These are phyloP conservation scores for Tetraneura akinire DNA, from an alignment of 1,140 invertebrate species.

Conservation along the genomic window DNA sequence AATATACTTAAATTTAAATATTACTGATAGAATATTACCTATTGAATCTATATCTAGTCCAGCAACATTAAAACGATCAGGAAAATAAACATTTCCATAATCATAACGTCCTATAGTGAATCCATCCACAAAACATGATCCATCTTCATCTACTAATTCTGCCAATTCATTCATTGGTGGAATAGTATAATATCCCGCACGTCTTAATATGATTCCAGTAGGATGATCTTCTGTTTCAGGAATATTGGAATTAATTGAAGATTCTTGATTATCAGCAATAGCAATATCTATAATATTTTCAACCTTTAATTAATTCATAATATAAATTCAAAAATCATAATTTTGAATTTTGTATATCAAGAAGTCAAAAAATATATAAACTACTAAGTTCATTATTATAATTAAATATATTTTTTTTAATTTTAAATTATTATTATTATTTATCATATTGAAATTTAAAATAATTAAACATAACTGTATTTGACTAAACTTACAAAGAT, in stretches of 20 bases:
- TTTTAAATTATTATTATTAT: no score
- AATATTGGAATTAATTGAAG: conserved; percentile 54
- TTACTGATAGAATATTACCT: background rate
- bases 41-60: conserved; percentile 62
- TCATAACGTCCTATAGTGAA: conserved; percentile 87
- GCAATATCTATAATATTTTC: background rate
- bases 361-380: no score
- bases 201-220: conserved; percentile 66
- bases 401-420: no score
- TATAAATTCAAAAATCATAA: no score
- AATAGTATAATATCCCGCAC: conserved; percentile 84
- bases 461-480: no score
- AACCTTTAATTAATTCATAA: no score
- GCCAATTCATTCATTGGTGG: conserved; percentile 77
- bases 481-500: background rate
- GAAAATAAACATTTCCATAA: conserved; percentile 91
- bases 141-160: conserved; percentile 68
- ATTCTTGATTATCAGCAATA: conserved; percentile 20
- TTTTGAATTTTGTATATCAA: no score
- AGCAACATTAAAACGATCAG: conserved; percentile 83
- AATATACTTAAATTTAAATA: background rate
- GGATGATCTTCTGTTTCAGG: conserved; percentile 62
- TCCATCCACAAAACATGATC: conserved; percentile 82
- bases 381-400: no score
- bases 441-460: no score